Conservation (phyloP, 2,113 vertebrate genomes). For the Oreamnos americanus region DNA sequence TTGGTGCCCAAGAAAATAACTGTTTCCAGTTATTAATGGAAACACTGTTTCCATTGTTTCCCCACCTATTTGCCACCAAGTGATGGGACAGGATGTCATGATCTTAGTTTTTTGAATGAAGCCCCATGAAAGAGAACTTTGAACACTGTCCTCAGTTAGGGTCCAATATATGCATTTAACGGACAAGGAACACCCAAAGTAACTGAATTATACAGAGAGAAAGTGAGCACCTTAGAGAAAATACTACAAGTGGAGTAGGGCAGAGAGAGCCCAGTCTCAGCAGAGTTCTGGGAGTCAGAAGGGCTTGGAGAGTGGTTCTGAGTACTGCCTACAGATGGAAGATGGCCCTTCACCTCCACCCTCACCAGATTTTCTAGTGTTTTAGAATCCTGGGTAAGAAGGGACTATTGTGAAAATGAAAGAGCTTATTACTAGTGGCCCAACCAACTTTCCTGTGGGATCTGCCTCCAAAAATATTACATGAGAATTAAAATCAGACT, state of each 20-base stretch:
- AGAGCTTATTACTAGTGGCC: not conserved
- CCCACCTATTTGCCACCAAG: not conserved
- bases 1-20: not conserved
- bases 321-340: not conserved
- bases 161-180: not conserved
- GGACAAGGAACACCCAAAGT: not conserved
- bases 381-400: not conserved
- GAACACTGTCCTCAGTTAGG: not conserved
- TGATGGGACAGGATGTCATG: not conserved
- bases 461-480: not conserved
- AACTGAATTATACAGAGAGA: not conserved
- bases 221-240: not conserved
- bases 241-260: not conserved
- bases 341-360: not conserved
- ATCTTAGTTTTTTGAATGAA: not conserved
- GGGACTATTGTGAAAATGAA: not conserved
- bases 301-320: not conserved
- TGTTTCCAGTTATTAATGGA: too few relatives aligned
- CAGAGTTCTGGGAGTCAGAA: not conserved
- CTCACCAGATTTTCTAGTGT: not conserved
- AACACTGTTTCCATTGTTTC: not conserved
- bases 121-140: not conserved
- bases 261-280: not conserved
- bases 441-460: not conserved
- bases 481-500: not conserved